Evolutionary conservation across 92 coral and sea anemone species (phyloP).

Genomic region (Galaxea fascicularis): DNA sequence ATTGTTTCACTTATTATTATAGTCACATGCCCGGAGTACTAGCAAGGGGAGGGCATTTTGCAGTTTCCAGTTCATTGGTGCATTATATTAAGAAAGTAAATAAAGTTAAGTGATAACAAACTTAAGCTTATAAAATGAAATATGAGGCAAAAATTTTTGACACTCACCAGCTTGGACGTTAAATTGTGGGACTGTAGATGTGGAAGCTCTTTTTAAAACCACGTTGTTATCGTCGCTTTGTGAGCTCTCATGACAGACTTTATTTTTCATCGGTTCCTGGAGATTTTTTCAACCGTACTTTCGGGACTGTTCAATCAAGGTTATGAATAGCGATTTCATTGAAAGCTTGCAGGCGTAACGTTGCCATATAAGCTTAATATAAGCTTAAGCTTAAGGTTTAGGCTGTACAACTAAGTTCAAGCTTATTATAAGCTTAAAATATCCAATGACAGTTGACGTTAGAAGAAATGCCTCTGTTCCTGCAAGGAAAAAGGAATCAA

Average conservation of each 20-base stretch:
- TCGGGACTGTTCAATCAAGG: neutral
- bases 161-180: constrained; percentile 1
- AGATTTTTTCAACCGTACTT: neutral
- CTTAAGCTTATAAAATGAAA: neutral
- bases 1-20: too few relatives aligned
- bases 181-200: constrained; percentile 24
- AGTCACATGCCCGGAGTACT: too few relatives aligned
- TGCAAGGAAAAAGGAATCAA: neutral
- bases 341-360: neutral
- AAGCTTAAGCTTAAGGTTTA: too few relatives aligned
- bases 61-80: too few relatives aligned
- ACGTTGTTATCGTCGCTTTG: constrained; percentile 67
- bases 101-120: neutral
- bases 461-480: neutral
- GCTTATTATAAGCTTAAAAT: neutral
- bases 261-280: constrained; percentile 46
- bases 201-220: constrained; percentile 12
- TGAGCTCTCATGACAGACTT: constrained; percentile 53
- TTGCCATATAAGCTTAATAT: neutral
- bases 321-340: neutral
- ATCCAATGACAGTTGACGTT: neutral
- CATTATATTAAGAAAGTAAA: too few relatives aligned
- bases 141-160: neutral
- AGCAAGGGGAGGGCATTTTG: too few relatives aligned
- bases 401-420: too few relatives aligned